Evolutionary conservation across 2,113 vertebrate species (phyloP).

Genomic region (Xiphophorus couchianus): DNA sequence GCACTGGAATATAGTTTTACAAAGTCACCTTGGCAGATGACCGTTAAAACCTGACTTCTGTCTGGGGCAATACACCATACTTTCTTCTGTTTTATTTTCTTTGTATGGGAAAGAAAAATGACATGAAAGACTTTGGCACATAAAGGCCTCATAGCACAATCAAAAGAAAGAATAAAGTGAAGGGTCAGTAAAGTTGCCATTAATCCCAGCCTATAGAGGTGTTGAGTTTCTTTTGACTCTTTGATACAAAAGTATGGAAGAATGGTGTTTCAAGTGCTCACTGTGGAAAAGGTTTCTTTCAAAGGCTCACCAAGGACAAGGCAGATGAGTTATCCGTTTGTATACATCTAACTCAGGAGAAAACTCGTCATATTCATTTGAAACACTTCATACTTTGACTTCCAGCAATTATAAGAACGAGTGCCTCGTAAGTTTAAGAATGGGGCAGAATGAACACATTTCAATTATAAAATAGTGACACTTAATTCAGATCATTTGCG

Average conservation of each 20-base stretch:
- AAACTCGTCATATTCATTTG: slow-evolving; percentile 39
- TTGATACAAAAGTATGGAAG: slow-evolving; percentile 21
- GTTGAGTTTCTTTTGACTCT: slow-evolving; percentile 24
- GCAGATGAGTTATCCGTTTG: slow-evolving; percentile 23
- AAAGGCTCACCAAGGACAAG: slow-evolving; percentile 44
- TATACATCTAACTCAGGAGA: slow-evolving; percentile 21
- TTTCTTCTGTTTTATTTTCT: slow-evolving; percentile 29
- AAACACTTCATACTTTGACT: slow-evolving; percentile 33
- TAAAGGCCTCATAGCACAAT: slow-evolving; percentile 40
- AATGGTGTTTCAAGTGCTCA: slow-evolving; percentile 24
- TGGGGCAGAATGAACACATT: slow-evolving; percentile 19
- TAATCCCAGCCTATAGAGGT: slow-evolving; percentile 34
- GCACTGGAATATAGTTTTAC: slow-evolving; percentile 42
- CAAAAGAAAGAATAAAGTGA: slow-evolving; percentile 21
- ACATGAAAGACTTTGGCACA: slow-evolving; percentile 16
- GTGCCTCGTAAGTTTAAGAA: slow-evolving; percentile 21
- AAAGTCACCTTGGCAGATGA: slow-evolving; percentile 74
- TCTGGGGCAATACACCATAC: slow-evolving; percentile 13
- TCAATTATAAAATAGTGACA: slow-evolving; percentile 5
- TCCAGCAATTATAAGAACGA: slow-evolving; percentile 8
- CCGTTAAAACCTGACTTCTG: slow-evolving; percentile 48
- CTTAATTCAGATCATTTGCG: slow-evolving; percentile 19
- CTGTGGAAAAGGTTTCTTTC: slow-evolving; percentile 22
- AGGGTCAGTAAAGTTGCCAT: slow-evolving; percentile 15
- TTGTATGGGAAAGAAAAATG: slow-evolving; percentile 33